These are phyloP conservation scores for Phasia obesa DNA, from an alignment of 2,888 invertebrate species.

Conservation along the genomic window DNA sequence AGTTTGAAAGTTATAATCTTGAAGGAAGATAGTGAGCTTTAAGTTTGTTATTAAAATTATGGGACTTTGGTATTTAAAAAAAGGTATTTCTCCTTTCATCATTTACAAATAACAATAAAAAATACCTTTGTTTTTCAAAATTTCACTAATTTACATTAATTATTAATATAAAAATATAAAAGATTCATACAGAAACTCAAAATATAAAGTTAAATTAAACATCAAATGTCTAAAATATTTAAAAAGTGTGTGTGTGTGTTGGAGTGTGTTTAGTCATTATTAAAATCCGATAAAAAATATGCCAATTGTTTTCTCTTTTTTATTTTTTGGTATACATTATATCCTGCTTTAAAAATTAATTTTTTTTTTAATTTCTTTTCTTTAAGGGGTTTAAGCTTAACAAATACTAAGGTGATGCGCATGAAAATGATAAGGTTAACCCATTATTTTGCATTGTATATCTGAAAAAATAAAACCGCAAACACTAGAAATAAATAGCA, in stretches of 20 bases:
- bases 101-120: conserved; percentile 14
- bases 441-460: too few relatives aligned
- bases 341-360: conserved; percentile 73
- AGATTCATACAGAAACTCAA: neutral
- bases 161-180: conserved; percentile 2
- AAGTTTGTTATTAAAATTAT: conserved; percentile 31
- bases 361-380: conserved; percentile 29
- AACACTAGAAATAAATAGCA: too few relatives aligned
- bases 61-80: conserved; percentile 61
- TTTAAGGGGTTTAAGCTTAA: neutral
- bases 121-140: conserved; percentile 39
- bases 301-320: conserved; percentile 56
- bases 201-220: conserved; percentile 5
- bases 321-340: conserved; percentile 79
- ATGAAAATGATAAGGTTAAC: too few relatives aligned
- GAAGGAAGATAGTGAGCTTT: neutral
- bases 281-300: too few relatives aligned
- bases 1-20: conserved; percentile 5
- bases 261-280: neutral
- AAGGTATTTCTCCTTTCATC: conserved; percentile 35
- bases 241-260: conserved; percentile 15
- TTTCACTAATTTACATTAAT: conserved; percentile 49
- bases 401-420: neutral
- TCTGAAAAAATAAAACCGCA: too few relatives aligned
- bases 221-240: conserved; percentile 15